phyloP scores from a whole-genome alignment of 2,113 vertebrate species.

The Prinia subflava region DNA sequence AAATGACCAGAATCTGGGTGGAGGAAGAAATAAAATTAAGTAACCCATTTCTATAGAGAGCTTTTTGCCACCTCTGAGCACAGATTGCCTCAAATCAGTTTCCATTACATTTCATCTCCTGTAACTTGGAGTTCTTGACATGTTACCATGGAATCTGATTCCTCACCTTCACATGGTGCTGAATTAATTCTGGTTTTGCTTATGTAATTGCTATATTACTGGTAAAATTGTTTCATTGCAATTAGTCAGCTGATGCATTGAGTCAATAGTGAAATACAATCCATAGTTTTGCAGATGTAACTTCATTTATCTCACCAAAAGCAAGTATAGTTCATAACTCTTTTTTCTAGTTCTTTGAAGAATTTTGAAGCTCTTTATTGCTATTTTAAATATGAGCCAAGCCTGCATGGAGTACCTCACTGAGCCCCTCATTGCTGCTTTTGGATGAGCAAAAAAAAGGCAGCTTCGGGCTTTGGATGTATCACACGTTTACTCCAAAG shows the following conservation, averaged over 20 bases:
- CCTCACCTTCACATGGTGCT: neutral
- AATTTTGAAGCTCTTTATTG: neutral
- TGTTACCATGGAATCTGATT: neutral
- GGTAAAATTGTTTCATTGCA: neutral
- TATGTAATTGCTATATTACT: neutral
- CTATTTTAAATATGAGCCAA: neutral
- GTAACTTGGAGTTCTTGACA: neutral
- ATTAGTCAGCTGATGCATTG: neutral
- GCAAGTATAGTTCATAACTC: neutral
- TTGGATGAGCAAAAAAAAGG: neutral
- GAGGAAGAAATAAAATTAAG: neutral
- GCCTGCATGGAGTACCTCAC: fast-evolving
- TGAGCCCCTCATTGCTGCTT: neutral
- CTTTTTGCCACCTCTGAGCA: neutral
- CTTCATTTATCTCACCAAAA: neutral
- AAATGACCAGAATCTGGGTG: neutral
- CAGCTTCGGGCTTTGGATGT: neutral
- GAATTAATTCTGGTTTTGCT: neutral
- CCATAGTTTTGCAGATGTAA: neutral
- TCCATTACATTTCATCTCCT: neutral
- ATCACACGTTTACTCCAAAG: neutral
- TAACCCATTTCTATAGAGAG: neutral
- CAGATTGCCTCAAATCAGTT: neutral
- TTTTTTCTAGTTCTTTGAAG: neutral
- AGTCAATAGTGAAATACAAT: neutral